Base-by-base conservation (phyloP, 2,797 vertebrate species). In the Zalophus californianus region DNA sequence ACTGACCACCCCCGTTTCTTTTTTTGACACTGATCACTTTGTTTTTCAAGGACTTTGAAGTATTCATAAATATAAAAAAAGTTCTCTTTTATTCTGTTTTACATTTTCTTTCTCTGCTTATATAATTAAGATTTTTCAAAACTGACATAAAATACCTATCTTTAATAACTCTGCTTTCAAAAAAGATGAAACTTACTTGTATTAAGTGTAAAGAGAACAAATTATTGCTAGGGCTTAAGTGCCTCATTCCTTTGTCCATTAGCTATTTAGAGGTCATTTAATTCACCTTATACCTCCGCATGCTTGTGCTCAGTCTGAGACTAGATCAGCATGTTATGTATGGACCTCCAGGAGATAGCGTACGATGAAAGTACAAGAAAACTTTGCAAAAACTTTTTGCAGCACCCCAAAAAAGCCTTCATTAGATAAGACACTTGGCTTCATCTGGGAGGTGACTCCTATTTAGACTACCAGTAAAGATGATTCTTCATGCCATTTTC, bases 131-230 rank as follows among this genome's bases (percentile, higher is more conserved):
- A 29, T 87, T 96, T 95, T 75, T 82, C 0, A 62, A 70, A 95
- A 75, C 29, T 64, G 87, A 66, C 18, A 64, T 89, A 77, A 88
- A 97, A 73, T 68, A 93, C 21, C 90, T 75, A 44, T 35, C 52
- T 86, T 68, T 88, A 62, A 58, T 78, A 80, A 84, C 50, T 44
- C 1, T 89, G 48, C n/a, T 97, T 94, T 90, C 48, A 90, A 80
- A 90, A 85, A 91, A 66, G 44, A 21, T 52, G 52, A 64, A 89
- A 62, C 35, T 79, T 84, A 50, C 11, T 35, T 73, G n/a, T 85
- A 18, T 41, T 75, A 44, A 64, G 11, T 70, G 5, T 94, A 18
- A 77, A 80, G 23, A 77, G 38, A 62, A 0, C 72, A 86, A 64
- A n/a, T 73, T 83, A 73, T 92, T 84, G 52, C 77, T 87, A 35